Evolutionary conservation across 1,140 invertebrate genomes (phyloP).

Genomic region (Calephelis virginiensis): DNA sequence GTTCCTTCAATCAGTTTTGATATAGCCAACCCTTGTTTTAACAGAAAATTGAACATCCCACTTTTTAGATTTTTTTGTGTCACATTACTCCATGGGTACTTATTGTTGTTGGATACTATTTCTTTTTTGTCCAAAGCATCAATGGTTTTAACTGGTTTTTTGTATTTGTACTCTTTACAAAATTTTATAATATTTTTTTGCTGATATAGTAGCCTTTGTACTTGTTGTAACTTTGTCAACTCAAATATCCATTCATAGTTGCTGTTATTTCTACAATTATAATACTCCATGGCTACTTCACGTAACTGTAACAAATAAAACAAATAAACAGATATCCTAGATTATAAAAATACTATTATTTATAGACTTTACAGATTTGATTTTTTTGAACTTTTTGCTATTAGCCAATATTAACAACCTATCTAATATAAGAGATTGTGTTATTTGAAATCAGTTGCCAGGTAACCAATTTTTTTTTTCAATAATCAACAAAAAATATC

Average conservation of each 20-base stretch:
- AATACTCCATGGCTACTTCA: conserved; percentile 83
- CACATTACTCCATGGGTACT: conserved; percentile 64
- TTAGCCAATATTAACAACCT: too few relatives aligned
- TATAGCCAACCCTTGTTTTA: conserved; percentile 48
- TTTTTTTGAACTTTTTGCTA: too few relatives aligned
- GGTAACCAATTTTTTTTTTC: too few relatives aligned
- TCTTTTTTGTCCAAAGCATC: conserved; percentile 43
- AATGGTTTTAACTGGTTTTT: conserved; percentile 42
- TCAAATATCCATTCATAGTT: conserved; percentile 71
- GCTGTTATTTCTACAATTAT: conserved; percentile 81
- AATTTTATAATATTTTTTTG: conserved; percentile 55
- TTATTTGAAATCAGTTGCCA: too few relatives aligned
- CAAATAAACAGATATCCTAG: not conserved
- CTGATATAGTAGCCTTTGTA: conserved; percentile 59
- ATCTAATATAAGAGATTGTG: too few relatives aligned
- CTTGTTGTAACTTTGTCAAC: conserved; percentile 63
- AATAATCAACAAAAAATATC: too few relatives aligned
- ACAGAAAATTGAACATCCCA: conserved; percentile 46
- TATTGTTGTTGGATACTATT: conserved; percentile 56
- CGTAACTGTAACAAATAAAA: conserved; percentile 76
- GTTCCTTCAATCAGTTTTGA: conserved; percentile 45
- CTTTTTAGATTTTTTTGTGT: conserved; percentile 55
- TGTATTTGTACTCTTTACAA: conserved; percentile 56
- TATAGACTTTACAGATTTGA: too few relatives aligned
- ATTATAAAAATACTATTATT: too few relatives aligned